Percentiles rank a stretch among this genome's conserved stretches.
Conservation (phyloP, 2,113 vertebrate species). For the Catharus bicknelli region DNA sequence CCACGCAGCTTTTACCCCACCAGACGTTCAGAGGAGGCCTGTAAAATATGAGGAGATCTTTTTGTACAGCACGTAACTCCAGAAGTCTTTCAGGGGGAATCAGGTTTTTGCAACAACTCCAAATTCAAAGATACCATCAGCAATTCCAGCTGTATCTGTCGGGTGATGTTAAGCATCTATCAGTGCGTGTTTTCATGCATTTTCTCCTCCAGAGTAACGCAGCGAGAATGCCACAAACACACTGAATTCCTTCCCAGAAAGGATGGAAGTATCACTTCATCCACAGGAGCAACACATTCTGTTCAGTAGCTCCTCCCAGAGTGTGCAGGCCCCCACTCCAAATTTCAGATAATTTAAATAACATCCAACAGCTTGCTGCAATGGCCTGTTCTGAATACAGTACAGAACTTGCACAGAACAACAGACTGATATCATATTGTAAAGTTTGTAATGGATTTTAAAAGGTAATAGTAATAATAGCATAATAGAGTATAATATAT, state of each 20-base stretch:
- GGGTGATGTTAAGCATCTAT: neutral
- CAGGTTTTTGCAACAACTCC: neutral
- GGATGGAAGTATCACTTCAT: neutral
- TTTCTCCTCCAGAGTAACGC: neutral
- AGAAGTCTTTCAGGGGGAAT: neutral
- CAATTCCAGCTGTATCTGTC: neutral
- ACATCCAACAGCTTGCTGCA: neutral
- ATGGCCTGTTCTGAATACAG: neutral
- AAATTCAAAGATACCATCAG: neutral
- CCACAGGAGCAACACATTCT: neutral
- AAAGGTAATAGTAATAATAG: neutral
- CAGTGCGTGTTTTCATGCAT: neutral
- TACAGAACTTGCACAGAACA: neutral
- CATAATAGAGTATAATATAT: neutral
- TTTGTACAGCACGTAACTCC: rapidly evolving
- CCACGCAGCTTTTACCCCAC: neutral
- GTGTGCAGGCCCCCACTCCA: neutral
- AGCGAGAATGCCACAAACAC: neutral
- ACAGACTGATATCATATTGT: neutral
- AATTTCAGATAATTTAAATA: neutral
- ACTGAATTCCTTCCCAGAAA: neutral
- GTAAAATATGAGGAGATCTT: neutral
- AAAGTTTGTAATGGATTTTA: neutral
- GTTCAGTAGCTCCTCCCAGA: neutral
- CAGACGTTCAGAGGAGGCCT: neutral